phyloP scores from a whole-genome alignment of 92 coral and sea anemone genomes.

The Paramuricea clavata region DNA sequence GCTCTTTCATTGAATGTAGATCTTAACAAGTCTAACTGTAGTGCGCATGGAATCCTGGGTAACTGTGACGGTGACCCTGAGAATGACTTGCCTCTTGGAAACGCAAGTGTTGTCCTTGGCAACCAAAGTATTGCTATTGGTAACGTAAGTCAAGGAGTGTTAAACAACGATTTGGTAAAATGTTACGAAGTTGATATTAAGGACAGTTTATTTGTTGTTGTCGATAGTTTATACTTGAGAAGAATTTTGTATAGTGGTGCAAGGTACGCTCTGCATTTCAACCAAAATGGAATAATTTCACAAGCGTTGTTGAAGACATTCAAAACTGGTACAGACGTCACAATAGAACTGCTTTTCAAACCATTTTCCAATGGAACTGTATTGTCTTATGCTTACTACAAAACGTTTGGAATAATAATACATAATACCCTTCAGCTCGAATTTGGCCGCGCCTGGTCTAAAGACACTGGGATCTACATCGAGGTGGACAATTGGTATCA shows the following conservation, averaged over 20 bases:
- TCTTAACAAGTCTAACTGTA: slow-evolving; percentile 68
- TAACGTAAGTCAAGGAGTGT: slow-evolving; percentile 72
- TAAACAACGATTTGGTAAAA: slow-evolving; percentile 58
- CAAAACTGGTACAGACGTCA: slow-evolving; percentile 72
- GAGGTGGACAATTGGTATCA: slow-evolving; percentile 83
- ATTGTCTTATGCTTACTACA: slow-evolving; percentile 79
- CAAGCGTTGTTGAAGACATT: slow-evolving; percentile 74
- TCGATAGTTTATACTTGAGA: slow-evolving; percentile 68
- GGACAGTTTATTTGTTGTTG: slow-evolving; percentile 74
- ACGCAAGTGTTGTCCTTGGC: slow-evolving; percentile 39
- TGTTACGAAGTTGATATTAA: slow-evolving; percentile 40
- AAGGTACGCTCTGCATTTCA: slow-evolving; percentile 84
- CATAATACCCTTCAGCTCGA: slow-evolving; percentile 67
- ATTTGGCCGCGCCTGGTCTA: slow-evolving; percentile 46
- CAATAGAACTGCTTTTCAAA: slow-evolving; percentile 85
- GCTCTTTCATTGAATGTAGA: slow-evolving; percentile 83
- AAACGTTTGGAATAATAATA: slow-evolving; percentile 81
- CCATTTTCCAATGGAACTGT: slow-evolving; percentile 84
- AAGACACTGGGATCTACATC: slow-evolving; percentile 75
- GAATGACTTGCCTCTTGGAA: slow-evolving; percentile 76
- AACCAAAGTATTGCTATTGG: slow-evolving; percentile 50
- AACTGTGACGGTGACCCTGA: slow-evolving; percentile 77
- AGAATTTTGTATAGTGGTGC: slow-evolving; percentile 76
- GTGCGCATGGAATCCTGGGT: slow-evolving; percentile 83
- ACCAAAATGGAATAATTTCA: slow-evolving; percentile 84